phyloP scores from a whole-genome alignment of 2,113 vertebrate genomes.

The Aegypius monachus region DNA sequence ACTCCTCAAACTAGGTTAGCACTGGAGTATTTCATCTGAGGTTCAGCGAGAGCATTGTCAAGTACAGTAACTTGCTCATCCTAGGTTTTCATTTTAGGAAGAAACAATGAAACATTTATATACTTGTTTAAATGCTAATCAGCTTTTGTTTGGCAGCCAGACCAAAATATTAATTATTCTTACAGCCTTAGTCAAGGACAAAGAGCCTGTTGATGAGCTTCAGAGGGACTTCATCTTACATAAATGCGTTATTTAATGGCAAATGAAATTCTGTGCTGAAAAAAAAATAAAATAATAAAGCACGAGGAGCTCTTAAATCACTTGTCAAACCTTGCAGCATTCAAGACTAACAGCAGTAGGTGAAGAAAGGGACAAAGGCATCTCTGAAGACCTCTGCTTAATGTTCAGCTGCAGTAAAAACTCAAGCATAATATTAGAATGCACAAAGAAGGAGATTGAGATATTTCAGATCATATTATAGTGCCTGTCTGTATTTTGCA shows the following conservation, averaged over 20 bases:
- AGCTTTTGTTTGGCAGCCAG: conserved; percentile 45
- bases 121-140: conserved; percentile 59
- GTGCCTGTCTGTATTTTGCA: not conserved
- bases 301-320: not conserved
- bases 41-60: not conserved
- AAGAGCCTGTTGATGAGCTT: conserved; percentile 9
- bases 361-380: not conserved
- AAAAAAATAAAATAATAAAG: not conserved
- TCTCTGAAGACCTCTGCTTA: not conserved
- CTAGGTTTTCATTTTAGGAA: not conserved
- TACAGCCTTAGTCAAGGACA: conserved; percentile 33
- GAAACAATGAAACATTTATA: conserved; percentile 43
- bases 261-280: not conserved
- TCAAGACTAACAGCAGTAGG: not conserved
- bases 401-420: not conserved
- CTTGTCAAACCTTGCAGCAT: not conserved
- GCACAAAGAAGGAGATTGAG: not conserved
- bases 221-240: not conserved
- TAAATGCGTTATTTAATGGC: not conserved
- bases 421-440: not conserved
- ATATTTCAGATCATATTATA: not conserved
- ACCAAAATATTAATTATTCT: conserved; percentile 61
- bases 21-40: not conserved
- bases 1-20: not conserved
- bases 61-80: not conserved